Conservation (phyloP, 23 tunicate genomes). For the Diplosoma virens region DNA sequence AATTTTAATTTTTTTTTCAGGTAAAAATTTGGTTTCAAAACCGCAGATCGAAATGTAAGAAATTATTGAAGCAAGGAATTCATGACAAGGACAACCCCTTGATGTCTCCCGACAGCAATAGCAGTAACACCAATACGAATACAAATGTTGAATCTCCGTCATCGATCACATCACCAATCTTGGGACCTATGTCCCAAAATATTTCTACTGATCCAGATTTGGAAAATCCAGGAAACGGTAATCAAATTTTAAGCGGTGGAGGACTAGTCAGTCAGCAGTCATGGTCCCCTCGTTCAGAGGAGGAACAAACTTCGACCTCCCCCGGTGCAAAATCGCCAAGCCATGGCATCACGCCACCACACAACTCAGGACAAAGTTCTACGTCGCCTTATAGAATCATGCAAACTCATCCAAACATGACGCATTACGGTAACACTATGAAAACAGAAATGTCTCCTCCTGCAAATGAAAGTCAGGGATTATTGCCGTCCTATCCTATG, state of each 20-base stretch:
- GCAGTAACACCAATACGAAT: slow-evolving; percentile 66
- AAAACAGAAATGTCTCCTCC: slow-evolving; percentile 84
- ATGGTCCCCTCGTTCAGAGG: slow-evolving; percentile 65
- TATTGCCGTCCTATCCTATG: slow-evolving; percentile 34
- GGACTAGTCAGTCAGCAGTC: background rate
- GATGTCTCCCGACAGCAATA: slow-evolving; percentile 74
- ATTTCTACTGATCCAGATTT: slow-evolving; percentile 31
- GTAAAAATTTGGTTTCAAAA: slow-evolving; percentile 99
- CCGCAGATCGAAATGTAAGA: slow-evolving; percentile 97
- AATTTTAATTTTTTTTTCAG: slow-evolving; percentile 20
- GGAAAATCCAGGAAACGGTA: slow-evolving; percentile 18
- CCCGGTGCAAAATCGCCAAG: slow-evolving; percentile 66
- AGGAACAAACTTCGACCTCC: slow-evolving; percentile 56
- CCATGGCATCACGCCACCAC: slow-evolving; percentile 79
- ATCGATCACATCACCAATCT: slow-evolving; percentile 86
- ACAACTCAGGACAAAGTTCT: background rate
- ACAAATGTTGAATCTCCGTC: slow-evolving; percentile 68
- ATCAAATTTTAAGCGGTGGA: background rate
- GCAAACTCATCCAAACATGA: slow-evolving; percentile 43
- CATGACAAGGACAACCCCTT: slow-evolving; percentile 93
- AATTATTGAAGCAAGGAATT: slow-evolving; percentile 88
- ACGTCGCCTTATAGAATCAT: slow-evolving; percentile 53
- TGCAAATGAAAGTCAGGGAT: slow-evolving; percentile 51
- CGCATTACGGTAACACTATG: slow-evolving; percentile 44
- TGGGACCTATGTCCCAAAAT: slow-evolving; percentile 47